Percentiles rank a stretch among this genome's conserved stretches.
Conservation (phyloP, 2,888 invertebrate species). For the Thelaira solivaga region DNA sequence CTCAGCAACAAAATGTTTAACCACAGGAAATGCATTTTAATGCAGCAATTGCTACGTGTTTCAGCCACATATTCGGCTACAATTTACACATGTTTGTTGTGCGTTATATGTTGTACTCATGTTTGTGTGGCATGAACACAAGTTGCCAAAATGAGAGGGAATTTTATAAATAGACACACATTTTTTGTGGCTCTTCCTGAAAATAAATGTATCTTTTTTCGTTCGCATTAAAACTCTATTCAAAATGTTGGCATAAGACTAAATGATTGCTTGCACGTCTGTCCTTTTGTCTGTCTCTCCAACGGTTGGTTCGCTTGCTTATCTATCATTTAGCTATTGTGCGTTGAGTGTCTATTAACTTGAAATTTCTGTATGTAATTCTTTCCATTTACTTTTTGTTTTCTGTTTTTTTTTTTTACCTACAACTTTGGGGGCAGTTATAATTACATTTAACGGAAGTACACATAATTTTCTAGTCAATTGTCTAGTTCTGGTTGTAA, state of each 20-base stretch:
- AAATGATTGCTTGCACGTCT: not conserved
- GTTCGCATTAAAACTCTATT: not conserved
- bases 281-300: not conserved
- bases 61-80: not conserved
- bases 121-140: constrained; percentile 15
- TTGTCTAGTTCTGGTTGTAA: constrained; percentile 59
- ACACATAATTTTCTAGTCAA: constrained; percentile 64
- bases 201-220: constrained; percentile 13
- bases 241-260: not conserved
- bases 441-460: constrained; percentile 65
- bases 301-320: not conserved
- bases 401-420: too few relatives aligned
- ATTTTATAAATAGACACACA: constrained; percentile 17
- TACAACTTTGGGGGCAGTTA: constrained; percentile 51
- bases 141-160: not conserved
- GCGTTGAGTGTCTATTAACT: constrained; percentile 51
- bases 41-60: constrained; percentile 58
- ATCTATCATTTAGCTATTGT: constrained; percentile 20
- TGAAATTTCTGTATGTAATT: constrained; percentile 30
- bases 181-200: constrained; percentile 11
- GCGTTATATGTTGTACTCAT: too few relatives aligned
- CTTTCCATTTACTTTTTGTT: too few relatives aligned
- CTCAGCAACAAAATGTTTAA: constrained; percentile 49
- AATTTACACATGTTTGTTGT: not conserved
- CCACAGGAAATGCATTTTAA: constrained; percentile 60